phyloP scores from a whole-genome alignment of 2,797 vertebrate genomes.

The Onychomys leucogaster region DNA sequence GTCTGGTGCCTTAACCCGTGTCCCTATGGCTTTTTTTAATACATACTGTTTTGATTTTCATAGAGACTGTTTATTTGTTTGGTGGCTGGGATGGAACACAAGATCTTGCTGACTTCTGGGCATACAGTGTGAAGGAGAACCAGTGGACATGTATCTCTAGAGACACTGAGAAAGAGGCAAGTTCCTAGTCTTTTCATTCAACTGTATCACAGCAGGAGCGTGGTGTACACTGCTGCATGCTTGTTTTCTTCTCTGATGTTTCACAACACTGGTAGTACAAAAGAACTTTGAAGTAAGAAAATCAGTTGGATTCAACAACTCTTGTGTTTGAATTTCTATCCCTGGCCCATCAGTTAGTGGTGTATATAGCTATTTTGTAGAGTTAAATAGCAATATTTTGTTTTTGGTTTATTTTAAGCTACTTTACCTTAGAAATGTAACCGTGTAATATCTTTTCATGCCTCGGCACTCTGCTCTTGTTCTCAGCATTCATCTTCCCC shows the following conservation, averaged over 20 bases:
- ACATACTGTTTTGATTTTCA: constrained; percentile 67
- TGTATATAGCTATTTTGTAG: not conserved
- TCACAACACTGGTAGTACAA: not conserved
- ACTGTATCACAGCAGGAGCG: not conserved
- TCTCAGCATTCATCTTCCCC: not conserved
- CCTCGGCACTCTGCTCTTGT: not conserved
- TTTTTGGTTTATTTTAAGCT: constrained; percentile 51
- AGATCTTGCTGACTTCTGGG: constrained; percentile 99
- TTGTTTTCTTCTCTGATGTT: constrained; percentile 22
- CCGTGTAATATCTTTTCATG: not conserved
- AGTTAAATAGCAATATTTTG: not conserved
- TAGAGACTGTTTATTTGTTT: constrained; percentile 99
- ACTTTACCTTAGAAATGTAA: constrained; percentile 31
- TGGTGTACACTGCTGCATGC: not conserved
- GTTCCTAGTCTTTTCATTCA: constrained; percentile 3
- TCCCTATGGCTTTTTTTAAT: constrained; percentile 18
- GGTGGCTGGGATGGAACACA: constrained; percentile 99
- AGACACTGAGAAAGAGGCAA: constrained; percentile 98
- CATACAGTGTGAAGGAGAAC: constrained; percentile 98
- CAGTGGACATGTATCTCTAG: constrained; percentile 99
- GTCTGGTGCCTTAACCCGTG: not conserved
- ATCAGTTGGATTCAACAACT: constrained; percentile 29
- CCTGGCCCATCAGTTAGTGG: constrained; percentile 31
- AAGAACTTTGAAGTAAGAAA: constrained; percentile 31
- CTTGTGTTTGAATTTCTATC: constrained; percentile 30